These are phyloP conservation scores for Drosophila pseudotalamancana DNA, from an alignment of 2,888 invertebrate species.

Conservation along the genomic window DNA sequence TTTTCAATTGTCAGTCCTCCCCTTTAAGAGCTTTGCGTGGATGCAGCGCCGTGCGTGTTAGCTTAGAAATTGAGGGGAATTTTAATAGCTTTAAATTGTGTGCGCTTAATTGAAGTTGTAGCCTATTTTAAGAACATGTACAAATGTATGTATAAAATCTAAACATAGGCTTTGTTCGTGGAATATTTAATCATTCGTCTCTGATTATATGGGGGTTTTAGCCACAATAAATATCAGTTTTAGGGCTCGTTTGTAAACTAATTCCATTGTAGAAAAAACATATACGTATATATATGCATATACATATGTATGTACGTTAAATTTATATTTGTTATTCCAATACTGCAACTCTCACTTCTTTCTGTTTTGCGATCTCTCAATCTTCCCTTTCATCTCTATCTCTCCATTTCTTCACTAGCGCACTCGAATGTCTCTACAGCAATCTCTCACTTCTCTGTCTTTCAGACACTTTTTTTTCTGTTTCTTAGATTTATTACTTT, in stretches of 20 bases:
- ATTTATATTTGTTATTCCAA: too few relatives aligned
- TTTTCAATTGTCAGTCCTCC: not conserved
- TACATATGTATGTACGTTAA: too few relatives aligned
- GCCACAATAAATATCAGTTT: not conserved
- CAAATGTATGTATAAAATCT: not conserved
- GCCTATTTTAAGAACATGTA: slow-evolving; percentile 2
- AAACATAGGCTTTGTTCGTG: not conserved
- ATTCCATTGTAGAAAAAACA: not conserved
- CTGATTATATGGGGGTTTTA: not conserved
- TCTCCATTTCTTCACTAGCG: too few relatives aligned
- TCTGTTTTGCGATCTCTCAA: not conserved
- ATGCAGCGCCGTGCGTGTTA: slow-evolving; percentile 10
- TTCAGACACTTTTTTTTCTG: not conserved
- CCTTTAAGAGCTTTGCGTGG: not conserved
- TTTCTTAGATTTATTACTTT: too few relatives aligned
- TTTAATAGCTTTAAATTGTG: slow-evolving; percentile 27
- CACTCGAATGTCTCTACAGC: too few relatives aligned
- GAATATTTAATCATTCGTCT: slow-evolving; percentile 4
- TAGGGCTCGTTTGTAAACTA: not conserved
- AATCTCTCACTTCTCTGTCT: too few relatives aligned
- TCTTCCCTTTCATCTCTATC: not conserved
- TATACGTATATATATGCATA: not conserved
- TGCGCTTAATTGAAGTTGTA: slow-evolving; percentile 5
- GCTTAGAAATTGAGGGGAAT: slow-evolving; percentile 2
- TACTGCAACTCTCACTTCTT: not conserved